phyloP scores from a whole-genome alignment of 2,888 invertebrate genomes.

The Sarcophaga subvicina region DNA sequence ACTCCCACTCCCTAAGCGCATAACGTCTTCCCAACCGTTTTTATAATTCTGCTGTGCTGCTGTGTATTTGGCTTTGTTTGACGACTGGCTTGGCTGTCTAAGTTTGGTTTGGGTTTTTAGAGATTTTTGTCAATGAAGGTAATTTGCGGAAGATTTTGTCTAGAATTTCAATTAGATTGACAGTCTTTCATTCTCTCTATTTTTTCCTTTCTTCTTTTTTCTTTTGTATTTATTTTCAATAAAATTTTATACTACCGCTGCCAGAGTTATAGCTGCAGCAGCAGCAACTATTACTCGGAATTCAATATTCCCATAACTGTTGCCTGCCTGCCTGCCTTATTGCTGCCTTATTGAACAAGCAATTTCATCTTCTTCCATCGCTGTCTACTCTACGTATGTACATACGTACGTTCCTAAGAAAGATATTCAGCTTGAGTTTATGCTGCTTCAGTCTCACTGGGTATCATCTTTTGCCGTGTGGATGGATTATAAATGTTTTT shows the following conservation, averaged over 20 bases:
- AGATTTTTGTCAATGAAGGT: constrained; percentile 81
- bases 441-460: constrained; percentile 3
- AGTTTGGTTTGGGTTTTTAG: constrained; percentile 77
- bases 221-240: constrained; percentile 12
- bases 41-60: constrained; percentile 28
- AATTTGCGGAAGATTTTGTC: constrained; percentile 82
- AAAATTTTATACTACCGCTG: constrained; percentile 29
- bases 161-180: constrained; percentile 82
- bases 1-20: background rate
- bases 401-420: background rate
- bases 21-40: background rate
- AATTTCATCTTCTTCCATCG: too few relatives aligned
- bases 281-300: constrained; percentile 38
- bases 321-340: constrained; percentile 32
- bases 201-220: background rate
- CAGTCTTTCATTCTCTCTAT: constrained; percentile 71
- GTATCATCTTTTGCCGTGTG: constrained; percentile 5
- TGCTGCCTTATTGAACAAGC: background rate
- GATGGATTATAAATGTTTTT: constrained; percentile 67
- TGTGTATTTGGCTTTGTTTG: constrained; percentile 20
- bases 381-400: too few relatives aligned
- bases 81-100: constrained; percentile 18
- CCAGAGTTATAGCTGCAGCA: background rate
- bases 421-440: background rate
- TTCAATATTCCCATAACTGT: constrained; percentile 61